These are phyloP conservation scores for Chelidonichthys spinosus DNA, from an alignment of 2,797 vertebrate species.

Conservation along the genomic window DNA sequence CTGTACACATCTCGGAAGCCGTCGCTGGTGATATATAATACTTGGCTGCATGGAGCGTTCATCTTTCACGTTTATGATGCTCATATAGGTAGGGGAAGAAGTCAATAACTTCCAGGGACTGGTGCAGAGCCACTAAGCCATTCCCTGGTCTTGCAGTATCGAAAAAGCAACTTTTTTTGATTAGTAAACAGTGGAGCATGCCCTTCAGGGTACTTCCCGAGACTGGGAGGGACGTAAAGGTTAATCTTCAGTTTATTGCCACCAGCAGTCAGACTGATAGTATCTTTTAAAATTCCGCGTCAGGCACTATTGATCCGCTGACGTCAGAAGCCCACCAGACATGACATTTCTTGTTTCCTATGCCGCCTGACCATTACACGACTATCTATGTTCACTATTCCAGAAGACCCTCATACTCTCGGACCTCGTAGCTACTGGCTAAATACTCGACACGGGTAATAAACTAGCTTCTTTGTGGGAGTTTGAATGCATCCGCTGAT, in stretches of 20 bases:
- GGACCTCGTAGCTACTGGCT: constrained; percentile 31
- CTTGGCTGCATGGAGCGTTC: constrained; percentile 68
- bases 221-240: constrained; percentile 80
- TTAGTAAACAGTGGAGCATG: constrained; percentile 82
- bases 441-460: constrained; percentile 47
- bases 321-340: constrained; percentile 77
- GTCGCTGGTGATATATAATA: constrained; percentile 69
- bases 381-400: constrained; percentile 64
- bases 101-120: constrained; percentile 82
- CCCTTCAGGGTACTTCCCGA: constrained; percentile 82
- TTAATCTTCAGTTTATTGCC: constrained; percentile 86
- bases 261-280: constrained; percentile 84
- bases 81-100: constrained; percentile 78
- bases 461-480: constrained; percentile 26
- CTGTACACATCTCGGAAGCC: constrained; percentile 61
- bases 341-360: constrained; percentile 81
- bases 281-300: constrained; percentile 83
- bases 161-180: constrained; percentile 85
- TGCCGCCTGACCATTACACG: constrained; percentile 68
- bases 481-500: constrained; percentile 38
- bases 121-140: constrained; percentile 69
- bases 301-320: constrained; percentile 80
- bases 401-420: constrained; percentile 39
- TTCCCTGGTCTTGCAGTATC: constrained; percentile 68
- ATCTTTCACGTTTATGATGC: constrained; percentile 82